phyloP scores from a whole-genome alignment of 2,888 invertebrate species.

The Drosophila hamatofila region DNA sequence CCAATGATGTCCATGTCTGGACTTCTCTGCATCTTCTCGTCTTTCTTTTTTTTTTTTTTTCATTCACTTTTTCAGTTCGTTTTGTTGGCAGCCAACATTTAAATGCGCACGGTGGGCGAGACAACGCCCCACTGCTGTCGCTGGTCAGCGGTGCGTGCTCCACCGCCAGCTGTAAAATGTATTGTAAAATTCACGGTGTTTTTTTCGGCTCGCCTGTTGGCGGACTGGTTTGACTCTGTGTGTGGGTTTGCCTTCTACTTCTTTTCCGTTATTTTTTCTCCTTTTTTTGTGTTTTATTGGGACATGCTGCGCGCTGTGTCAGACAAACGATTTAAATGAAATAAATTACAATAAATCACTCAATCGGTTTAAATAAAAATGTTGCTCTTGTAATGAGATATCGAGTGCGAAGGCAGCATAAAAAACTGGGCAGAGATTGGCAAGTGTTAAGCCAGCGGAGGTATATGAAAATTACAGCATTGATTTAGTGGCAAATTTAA shows the following conservation, averaged over 20 bases:
- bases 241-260: conserved; percentile 23
- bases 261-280: conserved; percentile 5
- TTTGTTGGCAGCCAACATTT: conserved; percentile 47
- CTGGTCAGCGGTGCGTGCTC: conserved; percentile 65
- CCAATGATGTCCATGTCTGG: conserved; percentile 25
- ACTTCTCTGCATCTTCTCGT: conserved; percentile 10
- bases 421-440: conserved; percentile 32
- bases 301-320: conserved; percentile 56
- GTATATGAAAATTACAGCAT: conserved; percentile 25
- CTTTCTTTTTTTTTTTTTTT: neutral
- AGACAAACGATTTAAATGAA: conserved; percentile 82
- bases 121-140: conserved; percentile 27
- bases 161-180: conserved; percentile 70
- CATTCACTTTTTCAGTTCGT: conserved; percentile 10
- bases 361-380: conserved; percentile 78
- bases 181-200: conserved; percentile 68
- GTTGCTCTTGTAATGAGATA: conserved; percentile 79
- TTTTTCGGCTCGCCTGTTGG: conserved; percentile 49
- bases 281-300: conserved; percentile 35
- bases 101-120: conserved; percentile 44
- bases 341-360: conserved; percentile 82
- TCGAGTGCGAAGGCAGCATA: conserved; percentile 36
- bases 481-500: conserved; percentile 19
- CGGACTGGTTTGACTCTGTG: conserved; percentile 41
- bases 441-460: conserved; percentile 13